Evolutionary conservation across 2,113 vertebrate genomes (phyloP).

Genomic region (Engraulis encrasicolus): DNA sequence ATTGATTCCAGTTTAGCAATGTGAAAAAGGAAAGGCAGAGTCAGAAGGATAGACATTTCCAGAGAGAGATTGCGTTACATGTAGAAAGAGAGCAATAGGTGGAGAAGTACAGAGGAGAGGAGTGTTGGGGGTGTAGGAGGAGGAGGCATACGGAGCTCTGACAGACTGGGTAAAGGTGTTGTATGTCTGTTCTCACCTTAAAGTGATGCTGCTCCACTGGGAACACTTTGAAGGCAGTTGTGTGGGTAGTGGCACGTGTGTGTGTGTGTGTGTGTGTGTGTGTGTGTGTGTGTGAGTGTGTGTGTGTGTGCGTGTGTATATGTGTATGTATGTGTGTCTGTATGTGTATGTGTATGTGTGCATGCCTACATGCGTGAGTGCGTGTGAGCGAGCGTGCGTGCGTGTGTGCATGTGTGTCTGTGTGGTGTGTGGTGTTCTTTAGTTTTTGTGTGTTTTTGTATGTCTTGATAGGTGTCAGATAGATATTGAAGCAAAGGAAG

Average conservation of each 20-base stretch:
- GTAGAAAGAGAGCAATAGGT: too few relatives aligned
- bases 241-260: conserved; percentile 3
- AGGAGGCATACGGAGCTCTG: not conserved
- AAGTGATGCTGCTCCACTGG: conserved; percentile 32
- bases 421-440: too few relatives aligned
- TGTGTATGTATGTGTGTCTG: too few relatives aligned
- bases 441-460: conserved; percentile 15
- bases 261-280: conserved; percentile 19
- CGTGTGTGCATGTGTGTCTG: not conserved
- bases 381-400: not conserved
- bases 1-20: too few relatives aligned
- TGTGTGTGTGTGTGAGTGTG: not conserved
- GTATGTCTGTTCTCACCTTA: conserved; percentile 44
- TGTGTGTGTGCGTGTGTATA: not conserved
- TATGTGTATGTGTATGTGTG: too few relatives aligned
- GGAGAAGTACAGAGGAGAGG: not conserved
- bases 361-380: too few relatives aligned
- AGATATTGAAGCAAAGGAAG: too few relatives aligned
- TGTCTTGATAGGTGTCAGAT: too few relatives aligned
- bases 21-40: too few relatives aligned
- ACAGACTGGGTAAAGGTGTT: conserved; percentile 35
- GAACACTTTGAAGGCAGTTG: conserved; percentile 41
- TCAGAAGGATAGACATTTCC: too few relatives aligned
- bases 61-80: too few relatives aligned
- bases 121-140: not conserved